Evolutionary conservation across 1,140 invertebrate species (phyloP), one percentile per base, ranked within the genome.

Genomic region (Phymorhynchus buccinoides): DNA sequence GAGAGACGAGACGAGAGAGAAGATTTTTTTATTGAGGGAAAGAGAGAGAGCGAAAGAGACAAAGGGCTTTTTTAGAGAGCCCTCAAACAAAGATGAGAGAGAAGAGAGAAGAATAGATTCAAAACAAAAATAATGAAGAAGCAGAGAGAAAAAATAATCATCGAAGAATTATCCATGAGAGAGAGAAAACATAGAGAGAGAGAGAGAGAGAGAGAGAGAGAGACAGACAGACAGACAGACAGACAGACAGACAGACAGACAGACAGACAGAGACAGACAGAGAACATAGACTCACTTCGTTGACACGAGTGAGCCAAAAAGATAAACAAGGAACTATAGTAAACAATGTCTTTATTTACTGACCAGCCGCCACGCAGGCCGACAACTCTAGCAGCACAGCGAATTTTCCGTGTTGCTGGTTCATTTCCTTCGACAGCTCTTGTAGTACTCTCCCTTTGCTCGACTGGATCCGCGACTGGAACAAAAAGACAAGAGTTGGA

Each of bases 401-500:
- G 48, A 93, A 91, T 88, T 94, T 94, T 68, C 94, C 95, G 3
- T 94, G 94, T 56, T 93, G 92, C 32, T 92, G 88, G 87, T 95
- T 94, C 6, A 95, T 90, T 22, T 94, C 94, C 35, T 94, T 93
- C 3, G 95, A 95, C 62, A 96, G 89, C 81, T 95, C 95, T 86
- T 95, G 94, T 41, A 95, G 91, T 94, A 95, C 95, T 88, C 95
- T 94, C 41, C 95, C 92, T 90, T 95, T 95, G 90, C 95, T 95
- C 4, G 95, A 94, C 85, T 95, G 95, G 14, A 95, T 94, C 90
- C 95, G 95, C 83, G 95, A 95, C 94, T 95, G 90, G 66, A 88
- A 66, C 71, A 42, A 84, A 77, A 80, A 22, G 7, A 84, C 66
- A 7, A 78, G n/a, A n/a, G n/a, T n/a, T 48, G 44, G 18, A 48